Evolutionary conservation across 2,113 vertebrate species (phyloP).

Genomic region (Syngnathus scovelli): DNA sequence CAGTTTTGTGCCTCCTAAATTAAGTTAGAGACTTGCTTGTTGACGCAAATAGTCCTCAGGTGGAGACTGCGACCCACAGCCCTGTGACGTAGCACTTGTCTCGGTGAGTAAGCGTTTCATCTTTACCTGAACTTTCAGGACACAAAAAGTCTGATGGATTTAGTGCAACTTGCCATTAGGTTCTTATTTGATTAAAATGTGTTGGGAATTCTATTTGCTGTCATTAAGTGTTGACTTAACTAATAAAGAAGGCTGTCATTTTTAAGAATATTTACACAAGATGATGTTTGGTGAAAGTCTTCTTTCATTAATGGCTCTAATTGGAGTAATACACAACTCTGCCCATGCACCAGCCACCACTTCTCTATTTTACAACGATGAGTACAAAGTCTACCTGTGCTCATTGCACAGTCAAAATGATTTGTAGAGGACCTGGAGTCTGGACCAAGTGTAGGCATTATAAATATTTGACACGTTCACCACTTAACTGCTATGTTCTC

Average conservation of each 20-base stretch:
- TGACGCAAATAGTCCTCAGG: conserved; percentile 20
- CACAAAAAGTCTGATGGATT: too few relatives aligned
- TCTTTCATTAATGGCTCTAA: background rate
- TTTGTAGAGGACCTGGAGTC: conserved; percentile 29
- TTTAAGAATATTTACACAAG: background rate
- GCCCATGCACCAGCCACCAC: conserved; percentile 2
- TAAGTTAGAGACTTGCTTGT: background rate
- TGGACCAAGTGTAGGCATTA: conserved; percentile 31
- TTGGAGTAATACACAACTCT: background rate
- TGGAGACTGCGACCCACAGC: conserved; percentile 22
- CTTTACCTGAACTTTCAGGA: background rate
- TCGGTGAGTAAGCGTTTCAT: conserved; percentile 33
- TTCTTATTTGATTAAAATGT: background rate
- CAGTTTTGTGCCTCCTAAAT: background rate
- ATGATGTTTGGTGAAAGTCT: background rate
- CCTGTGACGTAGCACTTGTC: conserved; percentile 6
- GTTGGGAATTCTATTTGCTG: background rate
- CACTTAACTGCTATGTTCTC: conserved; percentile 12
- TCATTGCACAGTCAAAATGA: conserved; percentile 28
- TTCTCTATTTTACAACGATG: conserved; percentile 1
- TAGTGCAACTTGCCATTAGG: background rate
- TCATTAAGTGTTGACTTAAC: background rate
- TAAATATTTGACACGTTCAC: conserved; percentile 28
- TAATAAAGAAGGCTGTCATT: background rate
- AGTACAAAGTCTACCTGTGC: conserved; percentile 7